phyloP scores from a whole-genome alignment of 2,888 invertebrate species.

The Trichogramma dendrolimi region DNA sequence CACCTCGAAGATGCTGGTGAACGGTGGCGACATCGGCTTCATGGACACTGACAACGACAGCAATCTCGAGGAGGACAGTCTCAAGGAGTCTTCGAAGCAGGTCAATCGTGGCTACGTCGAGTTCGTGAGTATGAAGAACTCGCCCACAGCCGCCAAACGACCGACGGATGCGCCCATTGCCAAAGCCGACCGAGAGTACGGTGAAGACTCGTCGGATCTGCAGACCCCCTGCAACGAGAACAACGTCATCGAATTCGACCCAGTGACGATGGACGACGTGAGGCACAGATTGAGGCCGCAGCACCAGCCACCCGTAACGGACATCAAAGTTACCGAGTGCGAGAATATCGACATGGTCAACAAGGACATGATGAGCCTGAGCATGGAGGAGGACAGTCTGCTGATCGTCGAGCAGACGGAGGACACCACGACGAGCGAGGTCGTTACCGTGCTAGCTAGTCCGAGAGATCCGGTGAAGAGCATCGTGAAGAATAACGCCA shows the following conservation, averaged over 20 bases:
- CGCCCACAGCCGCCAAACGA: constrained; percentile 20
- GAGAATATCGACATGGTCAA: constrained; percentile 49
- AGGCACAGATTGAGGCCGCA: constrained; percentile 39
- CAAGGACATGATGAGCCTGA: constrained; percentile 39
- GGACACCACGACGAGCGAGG: constrained; percentile 57
- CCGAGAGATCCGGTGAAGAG: constrained; percentile 47
- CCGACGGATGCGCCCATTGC: constrained; percentile 44
- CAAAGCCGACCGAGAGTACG: constrained; percentile 42
- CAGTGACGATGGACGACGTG: constrained; percentile 47
- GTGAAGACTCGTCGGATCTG: constrained; percentile 40
- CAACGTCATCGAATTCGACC: constrained; percentile 47
- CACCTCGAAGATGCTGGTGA: constrained; percentile 45
- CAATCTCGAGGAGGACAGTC: constrained; percentile 64
- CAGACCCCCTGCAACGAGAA: constrained; percentile 34
- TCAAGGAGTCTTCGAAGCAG: constrained; percentile 55
- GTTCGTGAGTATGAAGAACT: constrained; percentile 56
- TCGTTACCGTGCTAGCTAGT: constrained; percentile 57
- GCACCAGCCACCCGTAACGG: constrained; percentile 1
- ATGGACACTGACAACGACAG: constrained; percentile 83
- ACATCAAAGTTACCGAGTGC: constrained; percentile 20
- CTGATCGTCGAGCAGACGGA: constrained; percentile 59
- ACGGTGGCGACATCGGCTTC: constrained; percentile 76
- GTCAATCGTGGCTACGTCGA: constrained; percentile 67
- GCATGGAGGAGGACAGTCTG: constrained; percentile 61
- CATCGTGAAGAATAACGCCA: not conserved